A percentile compares a stretch with the other conserved stretches of the same genome.
phyloP scores from a whole-genome alignment of 2,797 vertebrate species.

The Bovichtus variegatus region DNA sequence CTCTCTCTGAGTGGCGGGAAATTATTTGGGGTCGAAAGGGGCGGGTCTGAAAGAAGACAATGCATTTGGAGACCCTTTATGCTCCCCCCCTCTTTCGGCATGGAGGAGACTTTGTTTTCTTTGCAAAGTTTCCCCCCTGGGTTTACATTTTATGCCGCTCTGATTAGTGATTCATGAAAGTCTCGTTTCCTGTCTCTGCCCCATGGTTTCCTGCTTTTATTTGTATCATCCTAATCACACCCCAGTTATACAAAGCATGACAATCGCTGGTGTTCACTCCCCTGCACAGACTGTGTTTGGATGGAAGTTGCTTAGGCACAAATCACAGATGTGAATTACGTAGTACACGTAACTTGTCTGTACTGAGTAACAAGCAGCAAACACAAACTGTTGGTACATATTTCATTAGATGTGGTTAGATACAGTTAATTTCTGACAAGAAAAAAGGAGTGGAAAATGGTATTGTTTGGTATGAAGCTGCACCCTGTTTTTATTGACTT shows the following conservation, averaged over 20 bases:
- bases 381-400: not conserved
- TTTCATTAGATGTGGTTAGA: not conserved
- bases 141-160: not conserved
- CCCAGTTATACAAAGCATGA: not conserved
- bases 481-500: not conserved
- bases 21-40: constrained; percentile 18
- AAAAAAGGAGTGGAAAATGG: not conserved
- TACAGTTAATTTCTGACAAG: not conserved
- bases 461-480: not conserved
- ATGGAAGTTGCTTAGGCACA: not conserved
- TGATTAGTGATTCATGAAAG: constrained; percentile 11
- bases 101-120: not conserved
- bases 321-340: not conserved
- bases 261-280: not conserved
- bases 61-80: constrained; percentile 23
- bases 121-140: not conserved
- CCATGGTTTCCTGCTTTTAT: constrained; percentile 16
- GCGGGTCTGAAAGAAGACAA: constrained; percentile 25
- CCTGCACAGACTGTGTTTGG: not conserved
- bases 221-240: constrained; percentile 22
- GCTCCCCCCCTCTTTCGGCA: not conserved
- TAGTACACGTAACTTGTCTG: not conserved
- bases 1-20: constrained; percentile 45
- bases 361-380: not conserved
- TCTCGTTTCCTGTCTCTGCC: constrained; percentile 10